Percentiles rank a stretch among this genome's conserved stretches.
Evolutionary conservation across 1,140 invertebrate species (phyloP).

Genomic region (Drosophila bocqueti): DNA sequence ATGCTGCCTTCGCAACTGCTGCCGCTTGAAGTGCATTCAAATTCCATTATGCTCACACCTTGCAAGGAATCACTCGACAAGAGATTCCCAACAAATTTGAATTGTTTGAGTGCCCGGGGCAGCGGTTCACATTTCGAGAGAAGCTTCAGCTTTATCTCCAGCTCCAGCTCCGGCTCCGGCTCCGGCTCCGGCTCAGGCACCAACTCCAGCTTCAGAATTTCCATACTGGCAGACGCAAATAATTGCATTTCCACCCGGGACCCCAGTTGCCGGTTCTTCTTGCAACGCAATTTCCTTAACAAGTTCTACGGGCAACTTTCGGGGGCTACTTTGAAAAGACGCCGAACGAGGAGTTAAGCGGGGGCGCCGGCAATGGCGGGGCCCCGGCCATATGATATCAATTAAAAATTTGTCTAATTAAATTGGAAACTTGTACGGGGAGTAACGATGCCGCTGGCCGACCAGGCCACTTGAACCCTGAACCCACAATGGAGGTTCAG

Average conservation of each 20-base stretch:
- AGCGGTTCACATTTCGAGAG: constrained; percentile 44
- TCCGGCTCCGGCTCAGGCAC: background rate
- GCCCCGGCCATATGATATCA: constrained; percentile 80
- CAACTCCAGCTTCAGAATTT: constrained; percentile 20
- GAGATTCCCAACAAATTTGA: constrained; percentile 40
- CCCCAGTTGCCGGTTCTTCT: constrained; percentile 7
- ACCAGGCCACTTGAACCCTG: constrained; percentile 68
- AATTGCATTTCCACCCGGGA: constrained; percentile 59
- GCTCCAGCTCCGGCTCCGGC: background rate
- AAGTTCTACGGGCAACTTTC: constrained; percentile 70
- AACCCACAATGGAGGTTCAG: constrained; percentile 12
- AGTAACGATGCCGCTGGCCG: constrained; percentile 67
- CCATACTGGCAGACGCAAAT: constrained; percentile 51
- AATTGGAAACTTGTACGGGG: constrained; percentile 73
- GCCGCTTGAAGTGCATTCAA: constrained; percentile 32
- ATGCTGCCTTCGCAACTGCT: constrained; percentile 29
- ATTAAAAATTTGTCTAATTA: constrained; percentile 84
- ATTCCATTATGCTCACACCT: constrained; percentile 55
- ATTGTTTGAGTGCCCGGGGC: constrained; percentile 50
- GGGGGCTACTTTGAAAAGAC: constrained; percentile 45
- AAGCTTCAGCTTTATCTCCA: background rate
- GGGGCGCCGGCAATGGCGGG: constrained; percentile 43
- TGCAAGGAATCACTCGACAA: constrained; percentile 31
- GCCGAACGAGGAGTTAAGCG: constrained; percentile 5
- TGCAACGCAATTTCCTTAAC: constrained; percentile 58